Conservation (phyloP, 2,113 vertebrate genomes). For the Todiramphus saurophagus region DNA sequence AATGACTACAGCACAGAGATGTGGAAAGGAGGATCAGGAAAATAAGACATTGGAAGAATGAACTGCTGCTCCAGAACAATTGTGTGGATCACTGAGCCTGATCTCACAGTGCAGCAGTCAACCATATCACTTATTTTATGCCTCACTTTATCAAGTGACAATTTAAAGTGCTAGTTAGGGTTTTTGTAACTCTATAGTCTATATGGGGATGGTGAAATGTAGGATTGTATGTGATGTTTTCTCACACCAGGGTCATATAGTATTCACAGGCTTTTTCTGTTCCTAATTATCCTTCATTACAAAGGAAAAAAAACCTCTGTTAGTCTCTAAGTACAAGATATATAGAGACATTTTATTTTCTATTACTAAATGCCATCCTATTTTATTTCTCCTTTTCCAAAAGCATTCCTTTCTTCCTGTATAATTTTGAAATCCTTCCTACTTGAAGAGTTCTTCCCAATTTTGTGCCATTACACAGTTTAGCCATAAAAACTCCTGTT, state of each 20-base stretch:
- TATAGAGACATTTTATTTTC: neutral
- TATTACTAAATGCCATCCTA: neutral
- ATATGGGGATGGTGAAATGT: neutral
- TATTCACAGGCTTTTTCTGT: fast-evolving
- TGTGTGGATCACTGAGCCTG: neutral
- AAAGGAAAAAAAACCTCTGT: neutral
- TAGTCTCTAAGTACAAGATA: neutral
- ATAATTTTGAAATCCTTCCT: neutral
- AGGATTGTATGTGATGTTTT: neutral
- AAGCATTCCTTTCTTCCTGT: neutral
- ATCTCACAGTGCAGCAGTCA: neutral
- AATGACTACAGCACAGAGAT: neutral
- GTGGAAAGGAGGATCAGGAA: neutral
- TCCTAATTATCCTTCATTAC: neutral
- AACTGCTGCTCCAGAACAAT: neutral
- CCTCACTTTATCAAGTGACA: neutral
- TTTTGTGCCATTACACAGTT: neutral
- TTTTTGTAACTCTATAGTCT: neutral
- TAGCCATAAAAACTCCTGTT: neutral
- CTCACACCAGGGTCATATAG: fast-evolving
- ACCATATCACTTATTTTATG: neutral
- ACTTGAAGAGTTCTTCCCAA: neutral
- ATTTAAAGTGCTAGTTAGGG: neutral
- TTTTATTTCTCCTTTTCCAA: neutral
- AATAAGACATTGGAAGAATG: neutral